Evolutionary conservation across 2,113 vertebrate genomes (phyloP), one percentile per base, ranked within the genome.

Genomic region (Sinocyclocheilus anophthalmus): DNA sequence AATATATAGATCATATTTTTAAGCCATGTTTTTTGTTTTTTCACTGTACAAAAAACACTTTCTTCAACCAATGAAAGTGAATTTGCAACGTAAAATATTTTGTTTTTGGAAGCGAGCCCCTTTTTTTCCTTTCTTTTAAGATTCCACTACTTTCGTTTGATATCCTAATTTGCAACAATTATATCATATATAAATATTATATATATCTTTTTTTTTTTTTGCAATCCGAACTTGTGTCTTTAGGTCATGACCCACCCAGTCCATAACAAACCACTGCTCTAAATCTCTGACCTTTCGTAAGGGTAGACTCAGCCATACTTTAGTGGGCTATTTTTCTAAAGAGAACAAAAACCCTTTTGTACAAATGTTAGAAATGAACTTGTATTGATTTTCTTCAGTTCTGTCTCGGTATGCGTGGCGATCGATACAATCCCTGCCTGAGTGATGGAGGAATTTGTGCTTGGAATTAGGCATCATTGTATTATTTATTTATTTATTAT

Each of bases 321-420:
- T 89, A 59, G 3, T 59, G 8, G 57, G 8, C 57, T 3, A 78
- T 30, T n/a, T 45, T 85, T 61, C 85, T 59, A 76, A 89, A 84
- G 53, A 91, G 87, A 90, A 87, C 86, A 90, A 90, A 76, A 88
- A 84, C 83, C 85, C 81, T 83, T 79, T 45, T 81, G 81, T 53
- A 65, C 45, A 83, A 24, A 26, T 86, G 88, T 89, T 55, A 82
- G 85, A 85, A 89, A 88, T 48, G 33, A 87, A 88, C 70, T 88
- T 84, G 63, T 83, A 87, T 88, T 90, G 84, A 90, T 88, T 90
- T 88, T 84, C 55, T 86, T 85, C 37, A 80, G 14, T 57, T 5
- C 89, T 84, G 81, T 78, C 69, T 53, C 22, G 22, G 81, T 55
- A 63, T 53, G 63, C 22, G 45, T 76, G 26, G 85, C 1, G 67